phyloP scores from a whole-genome alignment of 2,888 invertebrate genomes.

The Steromphala cineraria region DNA sequence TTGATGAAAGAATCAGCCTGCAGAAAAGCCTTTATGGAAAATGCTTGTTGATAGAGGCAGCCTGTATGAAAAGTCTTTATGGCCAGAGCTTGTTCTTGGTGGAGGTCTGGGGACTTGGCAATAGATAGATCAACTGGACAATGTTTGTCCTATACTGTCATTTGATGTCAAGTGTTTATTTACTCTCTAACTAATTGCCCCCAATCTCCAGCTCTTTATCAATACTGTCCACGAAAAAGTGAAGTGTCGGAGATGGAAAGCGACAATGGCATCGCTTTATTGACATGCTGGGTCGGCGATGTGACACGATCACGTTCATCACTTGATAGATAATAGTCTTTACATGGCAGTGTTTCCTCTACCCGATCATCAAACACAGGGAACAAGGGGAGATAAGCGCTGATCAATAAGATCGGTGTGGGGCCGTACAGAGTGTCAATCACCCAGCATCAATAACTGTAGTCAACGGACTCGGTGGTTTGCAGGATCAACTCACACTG shows the following conservation, averaged over 20 bases:
- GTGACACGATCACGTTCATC: too few species aligned
- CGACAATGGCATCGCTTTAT: too few species aligned
- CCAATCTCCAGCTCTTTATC: neutral
- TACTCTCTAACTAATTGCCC: neutral
- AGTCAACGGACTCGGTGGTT: neutral
- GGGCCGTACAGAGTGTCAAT: neutral
- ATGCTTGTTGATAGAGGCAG: too few species aligned
- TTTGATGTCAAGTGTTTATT: neutral
- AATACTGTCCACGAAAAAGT: neutral
- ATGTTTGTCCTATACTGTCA: neutral
- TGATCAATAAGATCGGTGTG: neutral
- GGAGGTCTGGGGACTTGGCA: too few species aligned
- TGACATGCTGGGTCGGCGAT: too few species aligned
- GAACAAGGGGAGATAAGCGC: neutral
- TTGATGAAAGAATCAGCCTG: too few species aligned
- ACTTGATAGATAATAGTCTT: constrained; percentile 1
- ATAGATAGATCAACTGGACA: neutral
- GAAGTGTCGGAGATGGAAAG: too few species aligned
- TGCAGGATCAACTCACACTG: too few species aligned
- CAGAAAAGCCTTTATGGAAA: too few species aligned
- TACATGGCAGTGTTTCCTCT: neutral
- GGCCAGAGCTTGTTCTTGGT: too few species aligned
- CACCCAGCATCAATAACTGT: neutral
- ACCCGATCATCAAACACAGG: neutral
- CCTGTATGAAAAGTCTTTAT: too few species aligned